Evolutionary conservation across 1,140 invertebrate species (phyloP).

Genomic region (Mylabris phalerata): DNA sequence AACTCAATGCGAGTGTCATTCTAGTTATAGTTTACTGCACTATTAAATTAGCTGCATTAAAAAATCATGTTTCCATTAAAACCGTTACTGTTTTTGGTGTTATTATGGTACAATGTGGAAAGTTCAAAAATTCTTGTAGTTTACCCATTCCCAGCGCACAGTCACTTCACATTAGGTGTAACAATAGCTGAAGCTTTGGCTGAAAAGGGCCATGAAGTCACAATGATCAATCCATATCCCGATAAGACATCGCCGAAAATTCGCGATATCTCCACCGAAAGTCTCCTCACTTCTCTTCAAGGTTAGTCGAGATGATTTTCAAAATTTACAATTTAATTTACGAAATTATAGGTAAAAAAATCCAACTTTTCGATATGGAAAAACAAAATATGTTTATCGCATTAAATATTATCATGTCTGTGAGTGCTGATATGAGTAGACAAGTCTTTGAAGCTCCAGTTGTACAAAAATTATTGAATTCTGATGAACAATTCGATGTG

Average conservation of each 20-base stretch:
- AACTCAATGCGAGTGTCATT: too few species aligned
- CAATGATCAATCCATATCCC: conserved; percentile 41
- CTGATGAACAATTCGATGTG: conserved; percentile 10
- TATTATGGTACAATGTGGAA: not conserved
- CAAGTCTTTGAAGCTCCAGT: too few species aligned
- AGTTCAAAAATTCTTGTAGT: conserved; percentile 4
- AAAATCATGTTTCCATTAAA: not conserved
- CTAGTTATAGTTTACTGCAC: too few species aligned
- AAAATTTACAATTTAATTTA: not conserved
- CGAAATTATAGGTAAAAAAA: not conserved
- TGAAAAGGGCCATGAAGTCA: conserved; percentile 39
- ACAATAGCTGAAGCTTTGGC: not conserved
- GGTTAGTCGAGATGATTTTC: not conserved
- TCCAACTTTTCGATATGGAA: not conserved
- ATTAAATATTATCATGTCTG: too few species aligned
- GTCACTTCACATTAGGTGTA: conserved; percentile 1
- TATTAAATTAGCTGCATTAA: too few species aligned
- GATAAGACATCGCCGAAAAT: conserved; percentile 20
- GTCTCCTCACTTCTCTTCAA: not conserved
- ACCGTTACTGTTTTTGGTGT: not conserved
- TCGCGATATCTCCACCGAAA: conserved; percentile 2
- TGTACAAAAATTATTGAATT: conserved; percentile 1
- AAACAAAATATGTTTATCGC: not conserved
- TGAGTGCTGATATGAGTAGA: too few species aligned
- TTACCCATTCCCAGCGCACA: conserved; percentile 1